A percentile compares a stretch with the other conserved stretches of the same genome.
Evolutionary conservation across 2,888 invertebrate species (phyloP).

Genomic region (Nemapogon koenigi): DNA sequence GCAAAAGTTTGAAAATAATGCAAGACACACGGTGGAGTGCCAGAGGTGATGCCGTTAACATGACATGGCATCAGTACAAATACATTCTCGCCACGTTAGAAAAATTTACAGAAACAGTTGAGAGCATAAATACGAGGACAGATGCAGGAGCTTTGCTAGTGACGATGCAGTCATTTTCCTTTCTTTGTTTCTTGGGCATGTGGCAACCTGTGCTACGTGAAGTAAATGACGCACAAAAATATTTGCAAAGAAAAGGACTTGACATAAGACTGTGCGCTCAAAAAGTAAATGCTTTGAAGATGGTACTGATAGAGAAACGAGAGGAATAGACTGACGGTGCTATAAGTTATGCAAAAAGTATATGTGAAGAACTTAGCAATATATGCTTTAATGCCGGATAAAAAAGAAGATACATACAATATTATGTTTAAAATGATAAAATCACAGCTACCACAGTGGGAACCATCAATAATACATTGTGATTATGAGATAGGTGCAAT

Average conservation of each 20-base stretch:
- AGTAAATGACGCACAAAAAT: not conserved
- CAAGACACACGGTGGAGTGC: slow-evolving; percentile 10
- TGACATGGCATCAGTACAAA: not conserved
- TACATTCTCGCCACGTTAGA: not conserved
- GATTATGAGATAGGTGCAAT: too few species aligned
- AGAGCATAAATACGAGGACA: not conserved
- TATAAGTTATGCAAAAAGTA: slow-evolving; percentile 14
- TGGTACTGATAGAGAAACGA: slow-evolving; percentile 13
- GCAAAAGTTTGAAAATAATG: slow-evolving; percentile 1
- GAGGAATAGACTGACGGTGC: slow-evolving; percentile 12
- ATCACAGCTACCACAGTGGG: too few species aligned
- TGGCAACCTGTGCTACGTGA: not conserved
- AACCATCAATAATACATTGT: too few species aligned
- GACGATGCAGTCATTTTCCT: not conserved
- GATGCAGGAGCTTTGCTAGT: not conserved
- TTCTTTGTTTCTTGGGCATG: not conserved
- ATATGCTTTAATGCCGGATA: too few species aligned
- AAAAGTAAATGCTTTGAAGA: slow-evolving; percentile 14
- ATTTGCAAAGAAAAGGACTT: slow-evolving; percentile 13
- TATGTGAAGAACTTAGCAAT: slow-evolving; percentile 15
- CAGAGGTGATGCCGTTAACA: slow-evolving; percentile 9
- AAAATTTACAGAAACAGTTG: not conserved
- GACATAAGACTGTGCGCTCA: slow-evolving; percentile 12
- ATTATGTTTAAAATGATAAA: too few species aligned
- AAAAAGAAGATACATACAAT: too few species aligned